Conservation (phyloP, 2,888 invertebrate species). For the Ennomos erosarius region DNA sequence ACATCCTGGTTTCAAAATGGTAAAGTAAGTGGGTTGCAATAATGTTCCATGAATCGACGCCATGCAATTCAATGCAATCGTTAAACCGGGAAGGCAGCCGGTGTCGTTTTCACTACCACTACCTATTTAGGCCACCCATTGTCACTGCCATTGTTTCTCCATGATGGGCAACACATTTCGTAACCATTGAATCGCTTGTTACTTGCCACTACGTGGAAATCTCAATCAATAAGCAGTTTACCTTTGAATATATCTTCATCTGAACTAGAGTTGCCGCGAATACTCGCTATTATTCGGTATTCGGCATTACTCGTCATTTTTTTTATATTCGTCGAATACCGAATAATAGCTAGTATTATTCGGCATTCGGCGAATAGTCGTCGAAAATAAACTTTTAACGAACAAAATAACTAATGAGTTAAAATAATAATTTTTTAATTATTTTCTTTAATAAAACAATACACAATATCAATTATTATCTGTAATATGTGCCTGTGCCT, state of each 20-base stretch:
- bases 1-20: slow-evolving; percentile 43
- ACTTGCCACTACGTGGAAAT: slow-evolving; percentile 25
- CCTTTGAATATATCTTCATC: slow-evolving; percentile 12
- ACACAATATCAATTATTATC: no score
- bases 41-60: slow-evolving; percentile 56
- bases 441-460: no score
- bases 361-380: no score
- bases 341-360: no score
- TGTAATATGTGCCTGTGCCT: no score
- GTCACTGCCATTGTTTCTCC: slow-evolving; percentile 64
- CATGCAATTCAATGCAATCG: slow-evolving; percentile 44
- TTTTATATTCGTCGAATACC: no score
- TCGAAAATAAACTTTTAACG: no score
- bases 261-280: neutral
- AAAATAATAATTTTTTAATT: no score
- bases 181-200: slow-evolving; percentile 47
- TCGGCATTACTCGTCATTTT: no score
- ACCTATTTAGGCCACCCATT: slow-evolving; percentile 66
- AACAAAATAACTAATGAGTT: no score
- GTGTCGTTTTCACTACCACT: slow-evolving; percentile 62
- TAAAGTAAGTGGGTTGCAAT: slow-evolving; percentile 35
- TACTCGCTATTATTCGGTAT: no score
- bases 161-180: slow-evolving; percentile 58
- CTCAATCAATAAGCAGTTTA: slow-evolving; percentile 25
- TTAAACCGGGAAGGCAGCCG: slow-evolving; percentile 52